Evolutionary conservation across 2,797 vertebrate genomes (phyloP).

Genomic region (Leuciscus waleckii): DNA sequence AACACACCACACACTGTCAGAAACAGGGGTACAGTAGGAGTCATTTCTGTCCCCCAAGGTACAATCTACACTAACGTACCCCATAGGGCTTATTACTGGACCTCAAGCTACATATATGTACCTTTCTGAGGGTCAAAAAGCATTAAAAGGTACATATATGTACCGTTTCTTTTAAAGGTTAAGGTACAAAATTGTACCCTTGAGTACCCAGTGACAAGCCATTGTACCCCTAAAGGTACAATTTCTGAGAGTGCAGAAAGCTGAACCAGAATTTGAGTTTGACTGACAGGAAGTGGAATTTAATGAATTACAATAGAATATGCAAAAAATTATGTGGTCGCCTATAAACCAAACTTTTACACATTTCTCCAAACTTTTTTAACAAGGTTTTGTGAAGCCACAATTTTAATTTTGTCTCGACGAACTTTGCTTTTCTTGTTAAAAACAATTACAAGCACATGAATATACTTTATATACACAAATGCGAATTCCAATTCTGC

Average conservation of each 20-base stretch:
- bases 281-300: neutral
- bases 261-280: neutral
- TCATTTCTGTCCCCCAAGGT: no score
- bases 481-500: neutral
- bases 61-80: no score
- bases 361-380: neutral
- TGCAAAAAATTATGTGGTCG: neutral
- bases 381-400: neutral
- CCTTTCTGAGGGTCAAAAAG: no score
- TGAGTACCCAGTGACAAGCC: no score
- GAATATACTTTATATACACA: neutral
- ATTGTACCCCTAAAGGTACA: no score
- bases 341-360: neutral
- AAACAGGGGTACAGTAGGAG: no score
- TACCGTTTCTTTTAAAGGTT: no score
- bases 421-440: neutral
- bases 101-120: no score
- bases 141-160: no score
- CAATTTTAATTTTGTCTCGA: neutral
- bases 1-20: neutral
- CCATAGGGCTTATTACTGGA: no score
- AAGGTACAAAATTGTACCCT: no score
- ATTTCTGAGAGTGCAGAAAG: neutral
- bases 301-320: neutral
- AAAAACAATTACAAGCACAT: neutral